Evolutionary conservation across 2,113 vertebrate genomes (phyloP), one percentile per base, ranked within the genome.

Genomic region (Dicerorhinus sumatrensis): DNA sequence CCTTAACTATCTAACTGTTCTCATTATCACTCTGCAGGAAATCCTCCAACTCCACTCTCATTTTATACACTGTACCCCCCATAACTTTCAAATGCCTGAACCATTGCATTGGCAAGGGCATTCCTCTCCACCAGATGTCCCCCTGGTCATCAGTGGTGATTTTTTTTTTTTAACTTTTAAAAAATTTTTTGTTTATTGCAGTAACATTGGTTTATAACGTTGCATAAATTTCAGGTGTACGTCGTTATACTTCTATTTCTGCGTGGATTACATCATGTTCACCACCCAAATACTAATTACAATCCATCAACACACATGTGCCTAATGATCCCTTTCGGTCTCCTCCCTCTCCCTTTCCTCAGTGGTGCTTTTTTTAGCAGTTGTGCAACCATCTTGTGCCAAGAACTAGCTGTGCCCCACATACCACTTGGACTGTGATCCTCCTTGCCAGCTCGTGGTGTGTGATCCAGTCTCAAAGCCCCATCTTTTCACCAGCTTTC

Each of bases 161-260:
- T 67, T 48, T 58, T 76, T 93, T 65, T 69, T 76, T 93, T 65
- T 69, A 76, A n/a, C n/a, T n/a, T n/a, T n/a, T n/a, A n/a, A n/a
- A n/a, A n/a, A n/a, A n/a, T n/a, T n/a, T n/a, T n/a, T n/a, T n/a
- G n/a, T n/a, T n/a, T n/a, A n/a, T n/a, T n/a, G n/a, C n/a, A n/a
- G n/a, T n/a, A n/a, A n/a, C n/a, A n/a, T n/a, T n/a, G n/a, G n/a
- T n/a, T n/a, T n/a, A n/a, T n/a, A n/a, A n/a, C n/a, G n/a, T n/a
- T n/a, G n/a, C n/a, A n/a, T n/a, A n/a, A n/a, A n/a, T n/a, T n/a
- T n/a, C n/a, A n/a, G n/a, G n/a, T n/a, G n/a, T n/a, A n/a, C n/a
- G n/a, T n/a, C n/a, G n/a, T n/a, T n/a, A n/a, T n/a, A n/a, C n/a
- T n/a, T n/a, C n/a, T n/a, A n/a, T n/a, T n/a, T n/a, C n/a, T n/a